Base-by-base conservation (phyloP, 2,797 vertebrate genomes). In the Acanthis flammea region DNA sequence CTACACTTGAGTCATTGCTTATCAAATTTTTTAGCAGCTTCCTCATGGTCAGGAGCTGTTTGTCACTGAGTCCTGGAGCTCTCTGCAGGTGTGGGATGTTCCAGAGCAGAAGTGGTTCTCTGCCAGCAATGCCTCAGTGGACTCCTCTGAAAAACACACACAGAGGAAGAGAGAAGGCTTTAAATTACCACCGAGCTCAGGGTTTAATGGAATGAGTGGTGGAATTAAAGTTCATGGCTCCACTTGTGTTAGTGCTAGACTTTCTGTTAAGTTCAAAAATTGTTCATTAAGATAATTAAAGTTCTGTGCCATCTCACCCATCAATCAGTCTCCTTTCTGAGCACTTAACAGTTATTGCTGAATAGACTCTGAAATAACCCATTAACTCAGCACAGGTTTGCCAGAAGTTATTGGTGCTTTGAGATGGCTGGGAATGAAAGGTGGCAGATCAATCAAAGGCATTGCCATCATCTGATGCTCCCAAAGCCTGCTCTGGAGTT, bases 231-330 rank as follows among this genome's bases (percentile, higher is more conserved):
- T 86, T 95, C 77, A 53, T 31, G 35, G 83, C 44, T 90, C 35
- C 47, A 48, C 57, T 88, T 76, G 47, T 72, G 47, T 42, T 77
- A 80, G 71, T 44, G 62, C 31, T n/a, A 76, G 75, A 70, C 54
- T 84, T 89, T 37, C 66, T 67, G 74, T 80, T 92, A 77, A 82
- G 65, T 87, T 77, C 42, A 90, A 93, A 81, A 94, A 65, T 31
- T 78, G 35, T 92, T 96, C 93, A 92, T 94, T 91, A 84, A 54
- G 35, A 57, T 93, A 94, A 96, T 91, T 95, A 92, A 93, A 95
- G 76, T 90, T 87, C 80, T 91, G 50, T 57, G 96, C 90, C 77
- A 87, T 91, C 68, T 96, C 85, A 94, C 71, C 35, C 87, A 95
- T 94, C 88, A 86, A 62, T 94, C 90, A 95, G 51, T 90, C 90